Evolutionary conservation across 2,888 invertebrate genomes (phyloP).

Genomic region (Alitta virens): DNA sequence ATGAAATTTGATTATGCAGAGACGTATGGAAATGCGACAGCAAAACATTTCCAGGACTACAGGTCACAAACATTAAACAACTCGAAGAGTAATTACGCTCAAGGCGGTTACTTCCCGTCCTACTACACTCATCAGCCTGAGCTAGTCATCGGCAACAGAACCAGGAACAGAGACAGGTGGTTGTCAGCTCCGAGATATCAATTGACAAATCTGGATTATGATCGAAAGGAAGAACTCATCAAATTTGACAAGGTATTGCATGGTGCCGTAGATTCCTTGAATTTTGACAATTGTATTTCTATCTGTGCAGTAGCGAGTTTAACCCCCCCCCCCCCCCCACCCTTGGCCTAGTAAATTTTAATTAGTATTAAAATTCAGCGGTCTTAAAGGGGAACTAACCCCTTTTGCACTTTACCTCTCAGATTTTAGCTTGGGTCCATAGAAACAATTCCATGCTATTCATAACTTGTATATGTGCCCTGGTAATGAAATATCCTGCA

Average conservation of each 20-base stretch:
- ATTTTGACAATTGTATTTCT: no score
- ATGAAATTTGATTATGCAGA: constrained; percentile 58
- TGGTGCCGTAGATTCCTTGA: no score
- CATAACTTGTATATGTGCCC: no score
- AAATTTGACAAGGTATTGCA: constrained; percentile 49
- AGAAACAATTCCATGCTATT: no score
- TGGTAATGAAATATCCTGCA: no score
- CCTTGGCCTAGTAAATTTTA: no score
- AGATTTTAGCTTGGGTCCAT: no score
- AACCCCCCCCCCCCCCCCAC: no score
- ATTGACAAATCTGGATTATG: constrained; percentile 51
- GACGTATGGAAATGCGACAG: constrained; percentile 56
- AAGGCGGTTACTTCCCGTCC: constrained; percentile 56
- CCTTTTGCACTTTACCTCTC: no score
- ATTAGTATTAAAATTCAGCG: no score
- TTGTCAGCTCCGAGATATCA: constrained; percentile 49
- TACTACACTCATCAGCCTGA: constrained; percentile 56
- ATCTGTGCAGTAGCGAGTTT: no score
- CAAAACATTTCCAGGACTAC: constrained; percentile 57
- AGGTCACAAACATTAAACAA: constrained; percentile 50
- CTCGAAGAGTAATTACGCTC: constrained; percentile 48
- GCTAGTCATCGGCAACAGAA: constrained; percentile 52
- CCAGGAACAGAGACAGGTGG: constrained; percentile 52
- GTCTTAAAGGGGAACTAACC: no score
- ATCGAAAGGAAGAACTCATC: constrained; percentile 49